Evolutionary conservation across 2,888 invertebrate species (phyloP).

Genomic region (Nematopogon swammerdamellus): DNA sequence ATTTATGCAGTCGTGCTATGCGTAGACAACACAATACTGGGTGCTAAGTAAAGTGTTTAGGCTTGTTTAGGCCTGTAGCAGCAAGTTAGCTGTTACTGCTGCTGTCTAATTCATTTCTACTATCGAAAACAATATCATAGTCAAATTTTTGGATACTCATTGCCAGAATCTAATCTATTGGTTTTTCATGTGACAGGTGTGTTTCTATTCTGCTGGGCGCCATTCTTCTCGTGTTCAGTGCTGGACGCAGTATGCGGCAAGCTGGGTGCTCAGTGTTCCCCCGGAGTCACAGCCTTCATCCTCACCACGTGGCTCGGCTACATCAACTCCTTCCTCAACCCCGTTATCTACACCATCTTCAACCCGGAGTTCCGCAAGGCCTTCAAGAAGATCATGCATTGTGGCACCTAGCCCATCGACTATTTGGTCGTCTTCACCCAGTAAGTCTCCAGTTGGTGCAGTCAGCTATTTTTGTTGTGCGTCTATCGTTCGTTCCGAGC

Average conservation of each 20-base stretch:
- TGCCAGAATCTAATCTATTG: too few relatives aligned
- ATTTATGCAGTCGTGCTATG: too few relatives aligned
- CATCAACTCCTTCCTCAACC: slow-evolving; percentile 93
- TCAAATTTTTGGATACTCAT: too few relatives aligned
- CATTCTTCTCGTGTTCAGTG: slow-evolving; percentile 98
- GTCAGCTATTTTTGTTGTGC: too few relatives aligned
- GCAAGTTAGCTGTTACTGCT: too few relatives aligned
- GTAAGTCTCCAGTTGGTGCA: slow-evolving; percentile 12
- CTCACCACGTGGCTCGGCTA: slow-evolving; percentile 98
- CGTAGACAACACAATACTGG: too few relatives aligned
- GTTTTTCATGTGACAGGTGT: slow-evolving; percentile 70
- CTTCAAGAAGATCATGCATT: slow-evolving; percentile 87
- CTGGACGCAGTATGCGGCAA: slow-evolving; percentile 95
- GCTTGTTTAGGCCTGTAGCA: too few relatives aligned
- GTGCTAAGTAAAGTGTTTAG: too few relatives aligned
- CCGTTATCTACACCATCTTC: slow-evolving; percentile 92
- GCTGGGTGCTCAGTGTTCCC: slow-evolving; percentile 71
- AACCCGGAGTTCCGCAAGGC: slow-evolving; percentile 98
- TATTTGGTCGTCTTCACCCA: slow-evolving; percentile 46
- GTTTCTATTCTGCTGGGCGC: slow-evolving; percentile 97
- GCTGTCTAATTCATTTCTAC: too few relatives aligned
- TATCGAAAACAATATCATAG: too few relatives aligned
- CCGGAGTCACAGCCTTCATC: slow-evolving; percentile 87
- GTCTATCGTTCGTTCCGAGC: too few relatives aligned
- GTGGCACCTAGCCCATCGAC: slow-evolving; percentile 54